Conservation (phyloP, 2,113 vertebrate genomes). For the Gallinago paraguaiae region DNA sequence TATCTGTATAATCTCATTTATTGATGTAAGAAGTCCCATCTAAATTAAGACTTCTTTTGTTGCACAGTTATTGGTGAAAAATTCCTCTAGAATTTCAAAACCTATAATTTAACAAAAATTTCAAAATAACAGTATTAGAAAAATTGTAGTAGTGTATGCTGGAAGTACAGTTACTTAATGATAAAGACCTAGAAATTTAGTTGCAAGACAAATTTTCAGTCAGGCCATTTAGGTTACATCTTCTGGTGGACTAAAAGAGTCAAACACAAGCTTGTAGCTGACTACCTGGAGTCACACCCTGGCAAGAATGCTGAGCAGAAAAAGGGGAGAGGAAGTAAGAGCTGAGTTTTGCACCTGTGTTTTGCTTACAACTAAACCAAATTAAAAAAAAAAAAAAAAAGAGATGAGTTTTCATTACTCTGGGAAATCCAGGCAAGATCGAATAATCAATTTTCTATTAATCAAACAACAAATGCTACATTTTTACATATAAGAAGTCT, state of each 20-base stretch:
- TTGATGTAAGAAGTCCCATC: neutral
- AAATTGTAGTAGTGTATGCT: neutral
- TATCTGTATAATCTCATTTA: neutral
- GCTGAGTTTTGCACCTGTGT: neutral
- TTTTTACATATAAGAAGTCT: neutral
- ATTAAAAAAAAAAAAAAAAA: neutral
- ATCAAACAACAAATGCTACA: neutral
- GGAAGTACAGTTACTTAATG: neutral
- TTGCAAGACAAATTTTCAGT: neutral
- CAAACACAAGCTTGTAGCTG: neutral
- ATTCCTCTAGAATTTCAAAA: neutral
- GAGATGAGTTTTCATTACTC: neutral
- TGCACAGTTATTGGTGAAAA: neutral
- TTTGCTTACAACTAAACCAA: neutral
- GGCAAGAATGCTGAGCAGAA: neutral
- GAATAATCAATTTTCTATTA: neutral
- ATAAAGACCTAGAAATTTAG: too few relatives aligned
- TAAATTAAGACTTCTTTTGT: neutral
- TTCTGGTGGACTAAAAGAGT: neutral
- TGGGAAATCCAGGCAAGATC: neutral
- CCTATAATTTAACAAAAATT: neutral
- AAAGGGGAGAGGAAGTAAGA: neutral
- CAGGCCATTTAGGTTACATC: neutral
- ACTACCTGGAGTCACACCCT: neutral
- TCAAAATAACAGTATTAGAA: neutral